Percentiles rank a stretch among this genome's conserved stretches.
phyloP scores from a whole-genome alignment of 2,888 invertebrate species.

The Diabrotica balteata region DNA sequence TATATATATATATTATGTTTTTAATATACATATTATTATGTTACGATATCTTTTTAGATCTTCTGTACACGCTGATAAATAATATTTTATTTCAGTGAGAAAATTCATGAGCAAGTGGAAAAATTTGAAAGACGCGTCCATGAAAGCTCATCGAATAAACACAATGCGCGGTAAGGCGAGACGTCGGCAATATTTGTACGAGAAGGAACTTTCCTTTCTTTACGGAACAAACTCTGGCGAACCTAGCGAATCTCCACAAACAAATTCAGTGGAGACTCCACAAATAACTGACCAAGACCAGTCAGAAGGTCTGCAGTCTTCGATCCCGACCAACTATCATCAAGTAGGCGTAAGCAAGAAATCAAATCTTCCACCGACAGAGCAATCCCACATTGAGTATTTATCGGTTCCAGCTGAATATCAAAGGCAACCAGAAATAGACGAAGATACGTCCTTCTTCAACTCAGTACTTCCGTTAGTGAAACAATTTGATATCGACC shows the following conservation, averaged over 20 bases:
- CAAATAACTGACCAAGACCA: no score
- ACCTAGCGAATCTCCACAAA: background rate
- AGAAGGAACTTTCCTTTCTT: background rate
- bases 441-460: constrained; percentile 2
- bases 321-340: background rate
- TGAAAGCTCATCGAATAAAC: background rate
- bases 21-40: no score
- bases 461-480: constrained; percentile 1
- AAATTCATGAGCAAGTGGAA: constrained; percentile 4
- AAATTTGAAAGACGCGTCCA: constrained; percentile 1
- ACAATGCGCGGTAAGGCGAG: background rate
- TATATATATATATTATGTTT: no score
- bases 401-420: background rate
- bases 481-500: constrained; percentile 2
- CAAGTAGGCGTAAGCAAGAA: no score
- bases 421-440: background rate
- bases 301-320: background rate
- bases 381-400: background rate
- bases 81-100: background rate
- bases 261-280: background rate
- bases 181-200: constrained; percentile 6
- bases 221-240: no score
- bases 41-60: no score
- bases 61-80: no score
- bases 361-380: background rate